phyloP scores from a whole-genome alignment of 2,888 invertebrate species.

The Thera britannica region DNA sequence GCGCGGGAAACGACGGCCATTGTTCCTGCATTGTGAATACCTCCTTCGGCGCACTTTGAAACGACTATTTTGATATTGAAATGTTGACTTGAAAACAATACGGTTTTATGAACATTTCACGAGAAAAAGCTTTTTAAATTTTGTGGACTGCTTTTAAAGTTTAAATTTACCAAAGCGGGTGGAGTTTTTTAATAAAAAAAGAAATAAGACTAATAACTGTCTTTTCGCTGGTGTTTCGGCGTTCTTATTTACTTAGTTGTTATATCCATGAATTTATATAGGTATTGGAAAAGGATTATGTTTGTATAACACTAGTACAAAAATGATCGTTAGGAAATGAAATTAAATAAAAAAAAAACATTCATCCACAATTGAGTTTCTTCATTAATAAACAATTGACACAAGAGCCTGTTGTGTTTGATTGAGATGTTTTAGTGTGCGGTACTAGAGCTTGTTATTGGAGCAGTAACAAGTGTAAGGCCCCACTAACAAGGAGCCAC shows the following conservation, averaged over 20 bases:
- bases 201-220: too few species aligned
- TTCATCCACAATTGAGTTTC: too few species aligned
- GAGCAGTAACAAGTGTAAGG: slow-evolving; percentile 5
- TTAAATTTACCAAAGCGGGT: neutral
- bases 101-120: neutral
- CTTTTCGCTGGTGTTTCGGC: too few species aligned
- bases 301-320: too few species aligned
- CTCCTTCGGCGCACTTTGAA: neutral
- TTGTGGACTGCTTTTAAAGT: neutral
- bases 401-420: neutral
- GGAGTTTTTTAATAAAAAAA: neutral
- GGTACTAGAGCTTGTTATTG: neutral
- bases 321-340: too few species aligned
- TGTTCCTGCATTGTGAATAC: slow-evolving; percentile 9
- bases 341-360: too few species aligned
- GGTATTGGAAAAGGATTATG: too few species aligned
- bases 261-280: too few species aligned
- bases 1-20: slow-evolving; percentile 1
- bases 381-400: neutral
- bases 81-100: slow-evolving; percentile 4
- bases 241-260: too few species aligned
- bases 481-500: neutral
- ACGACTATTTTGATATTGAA: neutral
- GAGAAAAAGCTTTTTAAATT: neutral
- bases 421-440: neutral